phyloP scores from a whole-genome alignment of 1,140 invertebrate genomes.

The Drosophila watanabei region DNA sequence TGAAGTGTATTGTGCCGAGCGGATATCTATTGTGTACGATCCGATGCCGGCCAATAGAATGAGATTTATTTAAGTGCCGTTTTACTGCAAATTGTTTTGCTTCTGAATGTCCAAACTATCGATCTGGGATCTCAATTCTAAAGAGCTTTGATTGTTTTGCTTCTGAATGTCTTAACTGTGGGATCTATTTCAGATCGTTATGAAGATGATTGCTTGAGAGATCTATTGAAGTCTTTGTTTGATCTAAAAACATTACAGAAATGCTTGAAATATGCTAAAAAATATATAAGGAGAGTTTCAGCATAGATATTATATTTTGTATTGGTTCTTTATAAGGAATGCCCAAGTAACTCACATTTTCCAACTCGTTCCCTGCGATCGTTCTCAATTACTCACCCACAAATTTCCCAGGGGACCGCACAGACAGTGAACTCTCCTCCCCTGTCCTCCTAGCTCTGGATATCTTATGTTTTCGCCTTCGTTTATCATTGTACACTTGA shows the following conservation, averaged over 20 bases:
- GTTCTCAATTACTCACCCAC: slow-evolving; percentile 39
- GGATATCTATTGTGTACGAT: slow-evolving; percentile 54
- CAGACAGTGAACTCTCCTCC: slow-evolving; percentile 34
- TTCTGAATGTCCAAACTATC: slow-evolving; percentile 45
- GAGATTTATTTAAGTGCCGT: slow-evolving; percentile 46
- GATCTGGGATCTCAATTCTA: slow-evolving; percentile 37
- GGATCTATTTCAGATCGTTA: slow-evolving; percentile 18
- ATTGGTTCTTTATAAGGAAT: not conserved
- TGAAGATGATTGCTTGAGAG: slow-evolving; percentile 12
- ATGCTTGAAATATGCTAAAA: not conserved
- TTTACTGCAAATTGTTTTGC: slow-evolving; percentile 80
- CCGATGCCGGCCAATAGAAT: slow-evolving; percentile 15
- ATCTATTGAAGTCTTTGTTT: not conserved
- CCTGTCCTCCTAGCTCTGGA: not conserved
- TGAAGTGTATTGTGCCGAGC: slow-evolving; percentile 35
- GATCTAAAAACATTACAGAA: not conserved
- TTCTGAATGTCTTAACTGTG: slow-evolving; percentile 50
- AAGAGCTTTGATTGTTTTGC: slow-evolving; percentile 46
- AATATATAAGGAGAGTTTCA: not conserved
- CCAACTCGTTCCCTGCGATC: slow-evolving; percentile 13
- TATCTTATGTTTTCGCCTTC: slow-evolving; percentile 40
- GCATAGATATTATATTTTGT: not conserved
- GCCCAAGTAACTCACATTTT: no score
- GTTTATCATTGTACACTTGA: slow-evolving; percentile 79
- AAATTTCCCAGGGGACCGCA: slow-evolving; percentile 61